Percentiles rank a stretch among this genome's conserved stretches.
Conservation (phyloP, 35 echinoderm and acorn worm species). For the Ophiothrix spiculata region DNA sequence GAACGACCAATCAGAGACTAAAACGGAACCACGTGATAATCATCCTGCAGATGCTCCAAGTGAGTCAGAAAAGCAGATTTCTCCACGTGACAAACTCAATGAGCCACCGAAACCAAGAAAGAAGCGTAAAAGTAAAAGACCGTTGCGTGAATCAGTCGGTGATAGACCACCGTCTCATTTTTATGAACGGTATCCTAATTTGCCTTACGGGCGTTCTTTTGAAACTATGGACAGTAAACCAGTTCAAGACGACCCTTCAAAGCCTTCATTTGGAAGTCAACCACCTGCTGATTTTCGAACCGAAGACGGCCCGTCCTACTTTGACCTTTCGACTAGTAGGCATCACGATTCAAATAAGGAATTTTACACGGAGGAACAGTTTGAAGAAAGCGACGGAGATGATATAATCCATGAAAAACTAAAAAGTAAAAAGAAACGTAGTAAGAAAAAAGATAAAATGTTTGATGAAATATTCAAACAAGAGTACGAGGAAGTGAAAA, state of each 20-base stretch:
- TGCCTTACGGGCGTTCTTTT: constrained; percentile 5
- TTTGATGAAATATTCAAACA: not conserved
- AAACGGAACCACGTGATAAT: too few relatives aligned
- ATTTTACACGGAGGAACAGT: constrained; percentile 5
- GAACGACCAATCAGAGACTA: too few relatives aligned
- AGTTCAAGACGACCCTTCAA: constrained; percentile 9
- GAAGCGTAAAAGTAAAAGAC: not conserved
- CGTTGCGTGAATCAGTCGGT: not conserved
- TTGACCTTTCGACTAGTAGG: not conserved
- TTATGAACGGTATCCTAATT: not conserved
- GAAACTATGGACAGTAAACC: not conserved
- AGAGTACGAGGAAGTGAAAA: not conserved
- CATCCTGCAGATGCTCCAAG: too few relatives aligned
- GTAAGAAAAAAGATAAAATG: not conserved
- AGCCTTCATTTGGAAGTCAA: not conserved
- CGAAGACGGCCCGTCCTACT: not conserved
- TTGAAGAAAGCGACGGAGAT: constrained; percentile 26
- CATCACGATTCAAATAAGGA: not conserved
- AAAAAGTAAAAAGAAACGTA: not conserved
- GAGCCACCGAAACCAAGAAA: not conserved
- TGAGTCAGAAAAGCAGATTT: too few relatives aligned
- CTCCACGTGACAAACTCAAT: not conserved
- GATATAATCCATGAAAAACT: not conserved
- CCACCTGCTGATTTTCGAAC: not conserved
- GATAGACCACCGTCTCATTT: not conserved